Evolutionary conservation across 2,113 vertebrate species (phyloP), one percentile per base, ranked within the genome.

Genomic region (Pitta sordida): DNA sequence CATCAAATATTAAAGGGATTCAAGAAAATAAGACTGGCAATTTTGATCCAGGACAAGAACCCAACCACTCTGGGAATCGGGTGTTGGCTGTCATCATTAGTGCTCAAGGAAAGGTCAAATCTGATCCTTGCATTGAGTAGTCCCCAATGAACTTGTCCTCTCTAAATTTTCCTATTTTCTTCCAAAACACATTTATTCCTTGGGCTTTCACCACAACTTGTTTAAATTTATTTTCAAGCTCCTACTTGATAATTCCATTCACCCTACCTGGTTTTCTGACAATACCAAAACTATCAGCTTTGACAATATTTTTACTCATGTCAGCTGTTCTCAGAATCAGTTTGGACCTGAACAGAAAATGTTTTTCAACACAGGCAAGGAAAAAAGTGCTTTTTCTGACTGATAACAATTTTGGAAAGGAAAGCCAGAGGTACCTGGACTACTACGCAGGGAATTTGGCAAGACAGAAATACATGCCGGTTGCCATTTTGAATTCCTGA

Each of bases 101-200:
- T 12, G 9, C 21, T 64, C 1, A 7, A 65, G 36, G 16, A 60
- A 64, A 58, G 19, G n/a, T 83, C 75, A 86, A 5, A 58, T 32
- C 6, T 73, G n/a, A 37, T 4, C 30, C 15, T 65, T 48, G 37
- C 4, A 32, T 58, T 73, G 29, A 44, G 41, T 10, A 41, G 44
- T 5, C 15, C 9, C 1, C 0, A 0, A 11, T 24, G 30, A 79
- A 76, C 27, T 20, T 44, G 4, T 52, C 30, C 21, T 44, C 30
- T n/a, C 59, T 60, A 63, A 68, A 64, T 64, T 60, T 85, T 10
- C 23, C 14, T 24, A 34, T 5, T 56, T 56, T 34, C 16, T 74
- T 93, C 51, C 58, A 41, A 20, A 93, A 83, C 79, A 49, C 1
- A 6, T 68, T 36, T 44, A 44, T 88, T 55, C 6, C 21, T 29